Evolutionary conservation across 2,888 invertebrate genomes (phyloP).

Genomic region (Tipula confusa): DNA sequence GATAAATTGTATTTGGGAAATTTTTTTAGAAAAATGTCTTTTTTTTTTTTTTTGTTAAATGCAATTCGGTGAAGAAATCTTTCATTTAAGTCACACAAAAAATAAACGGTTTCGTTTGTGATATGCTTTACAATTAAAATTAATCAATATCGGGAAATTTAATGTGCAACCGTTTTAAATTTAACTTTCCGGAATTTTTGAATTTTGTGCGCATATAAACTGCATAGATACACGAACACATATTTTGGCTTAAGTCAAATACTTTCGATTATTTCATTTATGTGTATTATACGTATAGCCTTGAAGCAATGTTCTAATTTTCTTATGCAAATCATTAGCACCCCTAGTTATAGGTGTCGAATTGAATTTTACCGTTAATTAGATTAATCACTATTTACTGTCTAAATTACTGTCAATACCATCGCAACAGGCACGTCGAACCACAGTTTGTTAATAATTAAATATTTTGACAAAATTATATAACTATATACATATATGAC

Average conservation of each 20-base stretch:
- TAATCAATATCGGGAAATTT: neutral
- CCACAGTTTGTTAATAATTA: neutral
- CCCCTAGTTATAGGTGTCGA: neutral
- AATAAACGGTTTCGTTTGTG: neutral
- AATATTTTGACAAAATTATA: neutral
- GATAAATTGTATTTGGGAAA: neutral
- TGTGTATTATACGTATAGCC: neutral
- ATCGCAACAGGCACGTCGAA: neutral
- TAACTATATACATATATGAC: neutral
- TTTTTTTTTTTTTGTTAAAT: neutral
- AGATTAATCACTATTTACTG: neutral
- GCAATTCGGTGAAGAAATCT: neutral
- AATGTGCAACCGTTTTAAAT: neutral
- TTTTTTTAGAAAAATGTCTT: neutral
- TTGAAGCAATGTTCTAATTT: neutral
- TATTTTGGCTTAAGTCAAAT: neutral
- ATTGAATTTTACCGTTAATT: neutral
- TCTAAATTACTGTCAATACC: constrained; percentile 7
- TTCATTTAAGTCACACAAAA: neutral
- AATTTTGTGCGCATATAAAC: neutral
- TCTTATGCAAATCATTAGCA: neutral
- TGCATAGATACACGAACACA: neutral
- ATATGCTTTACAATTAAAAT: neutral
- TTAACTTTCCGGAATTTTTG: neutral
- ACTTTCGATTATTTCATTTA: neutral